Base-by-base conservation (phyloP, 37 sponge, comb jelly and placozoan genomes). In the Lycopodina hypogea region DNA sequence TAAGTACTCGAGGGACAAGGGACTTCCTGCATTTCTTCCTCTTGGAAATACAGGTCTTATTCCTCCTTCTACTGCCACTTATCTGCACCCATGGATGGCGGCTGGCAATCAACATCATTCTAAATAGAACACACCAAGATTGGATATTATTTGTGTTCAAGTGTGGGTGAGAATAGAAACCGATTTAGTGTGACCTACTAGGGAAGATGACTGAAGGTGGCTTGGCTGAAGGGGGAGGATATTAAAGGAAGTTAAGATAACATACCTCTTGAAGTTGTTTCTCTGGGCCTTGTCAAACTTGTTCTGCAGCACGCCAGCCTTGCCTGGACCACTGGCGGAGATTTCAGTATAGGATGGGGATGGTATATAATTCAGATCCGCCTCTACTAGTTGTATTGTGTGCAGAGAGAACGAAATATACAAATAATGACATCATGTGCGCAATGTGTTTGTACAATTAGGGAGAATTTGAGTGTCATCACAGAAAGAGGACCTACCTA, bases 261-360 rank as follows among this genome's bases (percentile, higher is more conserved):
- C 9, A 9, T 60, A 72, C 81, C 42, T 81, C 17, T 22, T 48
- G 24, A 81, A 81, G 15, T 71, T 71, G 12, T 41, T 71, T 42
- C 57, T 2, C 22, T 81, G 81, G 8, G 81, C 81, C n/a, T 26
- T 61, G n/a, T 81, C 72, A 60, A 71, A 70, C 34, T 81, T 81
- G n/a, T 3, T 26, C 39, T 11, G 59, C 57, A 15, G 39, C 69
- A 11, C 41, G 14, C 19, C 36, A 19, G 22, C 8, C 37, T 61
- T 71, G 61, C 42, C 63, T 0, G 80, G 69, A 6, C 37, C 3
- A 19, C 59, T 68, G 40, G 42, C 1, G 21, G 24, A 7, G 11
- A 7, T 1, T 1, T n/a, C 1, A 7, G 9, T 6, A 22, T 11
- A 7, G 18, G 63, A 22, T 9, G 34, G 34, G 22, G 37, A 29